Evolutionary conservation across 1,140 invertebrate species (phyloP).

Genomic region (Penaeus indicus): DNA sequence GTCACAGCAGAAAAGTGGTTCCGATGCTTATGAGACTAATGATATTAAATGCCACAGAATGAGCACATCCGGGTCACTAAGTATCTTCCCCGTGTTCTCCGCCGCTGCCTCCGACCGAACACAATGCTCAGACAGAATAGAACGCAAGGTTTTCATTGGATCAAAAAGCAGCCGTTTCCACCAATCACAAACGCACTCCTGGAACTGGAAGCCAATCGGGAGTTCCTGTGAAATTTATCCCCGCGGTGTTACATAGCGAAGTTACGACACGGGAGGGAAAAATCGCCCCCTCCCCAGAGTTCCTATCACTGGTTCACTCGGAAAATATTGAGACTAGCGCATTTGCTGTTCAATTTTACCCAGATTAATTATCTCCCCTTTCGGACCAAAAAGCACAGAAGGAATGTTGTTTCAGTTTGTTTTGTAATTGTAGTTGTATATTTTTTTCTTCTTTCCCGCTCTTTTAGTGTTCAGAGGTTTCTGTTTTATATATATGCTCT

Average conservation of each 20-base stretch:
- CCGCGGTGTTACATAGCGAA: conserved; percentile 17
- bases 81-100: no score
- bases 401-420: no score
- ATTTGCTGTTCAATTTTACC: conserved; percentile 24
- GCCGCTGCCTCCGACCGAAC: no score
- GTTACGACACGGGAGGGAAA: conserved; percentile 25
- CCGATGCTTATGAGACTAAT: no score
- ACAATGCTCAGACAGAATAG: no score
- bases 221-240: conserved; percentile 35
- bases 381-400: not conserved
- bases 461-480: not conserved
- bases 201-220: conserved; percentile 28
- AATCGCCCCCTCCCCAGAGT: conserved; percentile 27
- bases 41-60: no score
- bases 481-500: no score
- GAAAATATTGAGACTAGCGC: conserved; percentile 36
- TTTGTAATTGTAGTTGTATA: not conserved
- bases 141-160: no score
- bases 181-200: conserved; percentile 49
- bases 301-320: conserved; percentile 9
- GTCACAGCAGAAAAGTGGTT: no score
- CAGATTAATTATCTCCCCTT: conserved; percentile 8
- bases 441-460: not conserved
- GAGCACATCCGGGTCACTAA: no score
- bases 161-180: conserved; percentile 13